Evolutionary conservation across 2,888 invertebrate species (phyloP), one percentile per base, ranked within the genome.

Genomic region (Dynastes hyllus): DNA sequence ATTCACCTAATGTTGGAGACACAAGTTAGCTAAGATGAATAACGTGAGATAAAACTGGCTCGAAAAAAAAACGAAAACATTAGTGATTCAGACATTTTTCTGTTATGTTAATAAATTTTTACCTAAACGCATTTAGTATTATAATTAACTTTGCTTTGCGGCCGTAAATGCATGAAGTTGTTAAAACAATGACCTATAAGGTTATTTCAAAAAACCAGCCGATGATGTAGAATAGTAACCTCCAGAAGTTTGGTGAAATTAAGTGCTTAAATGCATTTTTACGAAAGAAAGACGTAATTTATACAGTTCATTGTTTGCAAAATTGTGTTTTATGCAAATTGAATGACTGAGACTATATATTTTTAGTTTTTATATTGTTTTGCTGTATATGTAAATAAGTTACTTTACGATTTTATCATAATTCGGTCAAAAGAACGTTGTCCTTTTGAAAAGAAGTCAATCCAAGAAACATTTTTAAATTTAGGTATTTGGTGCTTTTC

Each of bases 11-110:
- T 71, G 6, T 37, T 55, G 32, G 16, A 9, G 55, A 37, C 53
- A 45, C 45, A 45, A 61, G 8, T 11, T 50, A 22, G 58, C 11
- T 8, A 61, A 73, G 61, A 73, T 73, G 22, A 61, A 61, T 73
- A 40, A 73, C 73, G 61, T 73, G 61, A 73, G 73, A 73, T 73
- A 61, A 13, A 27, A 11, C 8, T 11, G 53, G 27, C 16, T 4
- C 32, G n/a, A 73, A 58, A 58, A 71, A 73, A 73, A 73, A 61
- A 55, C 45, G 29, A 55, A 71, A 29, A 73, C 61, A 61, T 40
- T 73, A 22, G 58, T 73, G 58, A 73, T 73, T 73, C 73, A 61
- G 58, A 73, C 13, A 61, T 61, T 37, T 73, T 73, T 73, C 45
- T 61, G 61, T 73, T 11, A 22, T 58, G 40, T 37, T 73, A 73